Base-by-base conservation (phyloP, 2,797 vertebrate species). In the Paedocypris micromegethes region DNA sequence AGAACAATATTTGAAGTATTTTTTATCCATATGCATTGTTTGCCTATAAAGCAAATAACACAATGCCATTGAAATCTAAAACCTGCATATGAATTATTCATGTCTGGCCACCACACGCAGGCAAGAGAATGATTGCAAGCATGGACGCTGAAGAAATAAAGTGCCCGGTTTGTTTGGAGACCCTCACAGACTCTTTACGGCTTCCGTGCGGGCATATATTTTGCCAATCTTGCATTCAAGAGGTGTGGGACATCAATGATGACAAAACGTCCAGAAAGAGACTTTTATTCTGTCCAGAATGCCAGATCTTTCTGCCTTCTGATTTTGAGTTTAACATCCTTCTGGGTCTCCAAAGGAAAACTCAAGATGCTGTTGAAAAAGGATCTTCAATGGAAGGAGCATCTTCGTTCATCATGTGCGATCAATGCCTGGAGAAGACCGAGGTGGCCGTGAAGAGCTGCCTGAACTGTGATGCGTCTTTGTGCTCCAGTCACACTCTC, bases 231-330 rank as follows among this genome's bases (percentile, higher is more conserved):
- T 91, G 89, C 59, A 90, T 91, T 68, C 79, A 73, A 45, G 66
- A 82, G 4, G 88, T 91, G 9, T 90, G 88, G 88, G 83, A 88
- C 70, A 79, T 78, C 7, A 84, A 86, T 38, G 77, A 74, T 3
- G 72, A 78, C 1, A 47, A 66, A 3, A 53, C 71, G 2, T 82
- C 74, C 4, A 82, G 77, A 2, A 55, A 72, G 3, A 81, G 78
- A 3, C 85, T 80, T 6, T 59, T 83, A 51, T 91, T 90, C 80
- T 90, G 89, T 69, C 89, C 89, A 2, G 89, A 91, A 81, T 90
- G 89, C 79, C 89, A 88, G 78, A 84, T 88, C 47, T 75, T 90
- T 9, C 80, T 90, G 6, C 72, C 84, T n/a, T 65, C 86, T 57
- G 77, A 82, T 62, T 74, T 85, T 46, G 66, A 68, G 38, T 75